Conservation (phyloP, 2,797 vertebrate species). For the Aeoliscus strigatus region DNA sequence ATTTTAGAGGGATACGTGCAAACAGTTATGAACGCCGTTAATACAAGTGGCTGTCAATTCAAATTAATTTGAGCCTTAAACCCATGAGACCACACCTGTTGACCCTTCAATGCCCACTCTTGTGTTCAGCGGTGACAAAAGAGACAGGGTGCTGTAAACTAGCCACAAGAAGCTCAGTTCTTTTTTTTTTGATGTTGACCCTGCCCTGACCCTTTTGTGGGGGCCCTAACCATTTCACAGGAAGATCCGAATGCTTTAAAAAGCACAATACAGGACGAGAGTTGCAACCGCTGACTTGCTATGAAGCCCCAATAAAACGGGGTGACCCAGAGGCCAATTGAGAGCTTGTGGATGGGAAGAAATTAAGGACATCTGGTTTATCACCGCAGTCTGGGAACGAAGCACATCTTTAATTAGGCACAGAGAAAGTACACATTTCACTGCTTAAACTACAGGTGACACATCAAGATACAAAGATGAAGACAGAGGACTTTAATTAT, state of each 20-base stretch:
- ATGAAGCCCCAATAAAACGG: constrained; percentile 67
- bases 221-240: constrained; percentile 69
- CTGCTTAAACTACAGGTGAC: constrained; percentile 38
- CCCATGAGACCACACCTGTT: constrained; percentile 65
- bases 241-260: constrained; percentile 68
- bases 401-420: constrained; percentile 47
- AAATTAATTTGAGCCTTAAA: constrained; percentile 26
- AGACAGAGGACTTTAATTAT: constrained; percentile 12
- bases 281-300: constrained; percentile 50
- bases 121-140: constrained; percentile 58
- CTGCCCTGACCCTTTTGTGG: constrained; percentile 70
- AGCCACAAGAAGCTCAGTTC: constrained; percentile 42
- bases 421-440: constrained; percentile 30
- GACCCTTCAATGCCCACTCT: constrained; percentile 55
- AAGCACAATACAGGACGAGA: constrained; percentile 66
- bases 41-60: constrained; percentile 1
- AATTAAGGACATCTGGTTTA: constrained; percentile 65
- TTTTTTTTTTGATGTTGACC: constrained; percentile 74
- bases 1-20: too few species aligned
- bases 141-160: constrained; percentile 63
- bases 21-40: constrained; percentile 1
- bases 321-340: constrained; percentile 74
- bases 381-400: constrained; percentile 41
- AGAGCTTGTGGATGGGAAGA: constrained; percentile 59
- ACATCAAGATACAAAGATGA: constrained; percentile 13